Evolutionary conservation across 2,888 invertebrate species (phyloP), one percentile per base, ranked within the genome.

Genomic region (Phengaris arion): DNA sequence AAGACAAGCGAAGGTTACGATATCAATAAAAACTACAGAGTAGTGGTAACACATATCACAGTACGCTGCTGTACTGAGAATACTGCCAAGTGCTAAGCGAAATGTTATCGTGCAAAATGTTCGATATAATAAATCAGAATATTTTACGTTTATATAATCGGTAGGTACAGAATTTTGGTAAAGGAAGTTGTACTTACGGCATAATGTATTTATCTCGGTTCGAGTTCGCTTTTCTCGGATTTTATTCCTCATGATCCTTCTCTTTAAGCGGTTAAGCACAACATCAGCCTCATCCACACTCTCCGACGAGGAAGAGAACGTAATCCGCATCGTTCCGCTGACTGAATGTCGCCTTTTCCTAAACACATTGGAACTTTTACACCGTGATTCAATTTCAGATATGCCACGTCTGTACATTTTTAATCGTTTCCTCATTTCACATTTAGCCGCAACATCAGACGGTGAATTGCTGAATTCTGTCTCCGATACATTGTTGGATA

Each of bases 281-380:
- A 91, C 84, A 85, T 94, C 94, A 76, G 94, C 94, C 83, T 94
- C 94, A 80, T 94, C 94, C 76, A 94, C 87, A 84, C 94, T 94
- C 83, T 94, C 94, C 51, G 94, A 94, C 68, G 94, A 94, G 78
- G 94, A 93, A 83, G 90, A 89, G 81, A 86, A 85, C 80, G 80
- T 83, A 77, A 86, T 81, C 79, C 83, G 83, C 81, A 85, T 82
- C 80, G 84, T 83, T 79, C 85, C 89, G 84, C 86, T 86, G 79
- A 89, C 84, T 73, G 93, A 92, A 84, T 89, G 88, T 82, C 93
- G 86, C 81, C 92, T 86, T 80, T 85, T 86, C 83, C 86, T 87
- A 82, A 85, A 85, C 81, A 83, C 83, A 84, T 84, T 85, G 76
- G 81, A 79, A 77, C 81, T 83, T 76, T 81, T 81, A 76, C 86